Percentiles rank a stretch among this genome's conserved stretches.
phyloP scores from a whole-genome alignment of 2,113 vertebrate species.

The Vulpes ferrilata region DNA sequence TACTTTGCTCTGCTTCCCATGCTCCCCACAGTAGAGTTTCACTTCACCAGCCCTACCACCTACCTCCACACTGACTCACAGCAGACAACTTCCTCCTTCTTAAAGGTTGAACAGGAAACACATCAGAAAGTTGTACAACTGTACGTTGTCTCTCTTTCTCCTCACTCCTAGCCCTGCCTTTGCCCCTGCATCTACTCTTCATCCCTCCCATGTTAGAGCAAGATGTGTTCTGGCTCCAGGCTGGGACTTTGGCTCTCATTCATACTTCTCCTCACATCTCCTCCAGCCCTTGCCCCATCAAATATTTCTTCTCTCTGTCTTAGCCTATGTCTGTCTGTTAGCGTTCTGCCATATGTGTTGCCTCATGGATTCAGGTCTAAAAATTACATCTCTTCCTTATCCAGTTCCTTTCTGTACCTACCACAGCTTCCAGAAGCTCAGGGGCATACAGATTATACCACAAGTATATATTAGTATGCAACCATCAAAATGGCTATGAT shows the following conservation, averaged over 20 bases:
- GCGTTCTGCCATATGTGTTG: background rate
- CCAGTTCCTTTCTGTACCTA: background rate
- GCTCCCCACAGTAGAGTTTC: background rate
- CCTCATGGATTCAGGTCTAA: background rate
- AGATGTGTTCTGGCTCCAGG: background rate
- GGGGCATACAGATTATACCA: background rate
- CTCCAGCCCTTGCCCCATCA: background rate
- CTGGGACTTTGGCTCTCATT: background rate
- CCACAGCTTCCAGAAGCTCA: background rate
- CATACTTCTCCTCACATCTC: background rate
- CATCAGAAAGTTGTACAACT: background rate
- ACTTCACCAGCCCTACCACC: background rate
- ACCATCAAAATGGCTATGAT: background rate
- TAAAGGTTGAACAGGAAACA: background rate
- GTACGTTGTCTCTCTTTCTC: background rate
- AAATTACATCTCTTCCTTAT: background rate
- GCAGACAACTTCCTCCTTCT: background rate
- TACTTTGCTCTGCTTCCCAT: background rate
- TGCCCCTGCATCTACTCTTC: background rate
- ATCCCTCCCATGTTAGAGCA: background rate
- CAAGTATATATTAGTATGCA: background rate
- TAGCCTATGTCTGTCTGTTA: background rate
- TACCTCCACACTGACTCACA: background rate
- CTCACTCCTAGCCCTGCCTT: background rate
- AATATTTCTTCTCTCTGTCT: no score